Conservation (phyloP, 2,888 invertebrate genomes). For the Hybos culiciformis region DNA sequence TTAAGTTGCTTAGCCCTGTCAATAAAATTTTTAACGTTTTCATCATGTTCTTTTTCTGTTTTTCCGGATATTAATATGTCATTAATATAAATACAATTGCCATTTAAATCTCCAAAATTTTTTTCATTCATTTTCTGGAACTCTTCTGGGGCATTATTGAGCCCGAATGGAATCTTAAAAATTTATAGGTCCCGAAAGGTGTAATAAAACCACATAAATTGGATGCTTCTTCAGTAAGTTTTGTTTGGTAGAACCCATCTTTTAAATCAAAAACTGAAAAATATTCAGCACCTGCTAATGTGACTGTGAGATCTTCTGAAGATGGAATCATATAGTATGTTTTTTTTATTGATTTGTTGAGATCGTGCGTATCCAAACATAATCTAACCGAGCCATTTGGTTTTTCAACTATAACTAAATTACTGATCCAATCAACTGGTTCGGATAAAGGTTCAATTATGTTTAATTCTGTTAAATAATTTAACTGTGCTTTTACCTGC, state of each 20-base stretch:
- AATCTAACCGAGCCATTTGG: constrained; percentile 16
- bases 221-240: constrained; percentile 6
- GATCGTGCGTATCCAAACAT: constrained; percentile 20
- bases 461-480: background rate
- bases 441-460: background rate
- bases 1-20: constrained; percentile 6
- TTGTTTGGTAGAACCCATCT: constrained; percentile 14
- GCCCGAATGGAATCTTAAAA: constrained; percentile 13
- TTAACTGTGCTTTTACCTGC: background rate
- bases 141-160: constrained; percentile 11
- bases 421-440: background rate
- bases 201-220: constrained; percentile 14
- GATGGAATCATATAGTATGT: constrained; percentile 16
- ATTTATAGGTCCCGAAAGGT: constrained; percentile 9
- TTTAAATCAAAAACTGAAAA: constrained; percentile 18
- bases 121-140: constrained; percentile 6
- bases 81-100: constrained; percentile 6
- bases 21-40: constrained; percentile 7
- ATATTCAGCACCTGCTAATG: constrained; percentile 13
- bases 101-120: constrained; percentile 5
- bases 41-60: constrained; percentile 9
- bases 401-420: constrained; percentile 10
- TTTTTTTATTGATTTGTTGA: constrained; percentile 16
- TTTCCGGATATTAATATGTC: constrained; percentile 8
- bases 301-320: constrained; percentile 15